Conservation (phyloP, 2,797 vertebrate genomes). For the Rhodeus uyekii region DNA sequence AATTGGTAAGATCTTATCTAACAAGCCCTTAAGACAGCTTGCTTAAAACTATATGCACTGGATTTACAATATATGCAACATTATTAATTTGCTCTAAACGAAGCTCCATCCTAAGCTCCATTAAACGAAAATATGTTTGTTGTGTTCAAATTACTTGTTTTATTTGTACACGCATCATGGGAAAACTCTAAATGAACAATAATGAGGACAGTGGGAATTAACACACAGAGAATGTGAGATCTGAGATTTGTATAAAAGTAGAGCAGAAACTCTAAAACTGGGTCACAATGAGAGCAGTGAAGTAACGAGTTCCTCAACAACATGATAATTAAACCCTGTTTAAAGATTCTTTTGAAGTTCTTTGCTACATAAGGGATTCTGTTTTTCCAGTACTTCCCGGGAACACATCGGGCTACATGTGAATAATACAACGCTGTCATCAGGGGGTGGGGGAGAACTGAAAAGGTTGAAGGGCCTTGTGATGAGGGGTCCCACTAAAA, state of each 20-base stretch:
- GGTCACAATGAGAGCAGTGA: slow-evolving; percentile 28
- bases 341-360: slow-evolving; percentile 57
- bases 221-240: neutral
- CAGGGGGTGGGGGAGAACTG: neutral
- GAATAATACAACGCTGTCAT: slow-evolving; percentile 24
- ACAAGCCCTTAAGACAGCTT: neutral
- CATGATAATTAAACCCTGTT: slow-evolving; percentile 51
- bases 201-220: slow-evolving; percentile 13
- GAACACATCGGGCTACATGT: slow-evolving; percentile 15
- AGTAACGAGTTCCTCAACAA: slow-evolving; percentile 25
- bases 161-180: slow-evolving; percentile 13
- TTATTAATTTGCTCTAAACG: neutral
- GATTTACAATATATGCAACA: neutral
- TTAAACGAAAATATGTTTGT: neutral
- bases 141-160: slow-evolving; percentile 32
- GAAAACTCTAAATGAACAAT: slow-evolving; percentile 18
- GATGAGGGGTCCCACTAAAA: neutral
- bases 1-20: neutral
- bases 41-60: neutral
- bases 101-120: neutral
- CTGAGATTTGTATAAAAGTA: neutral
- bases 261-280: slow-evolving; percentile 32
- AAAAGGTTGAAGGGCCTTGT: neutral
- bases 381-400: slow-evolving; percentile 20
- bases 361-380: slow-evolving; percentile 34